These are phyloP conservation scores for Microtus pennsylvanicus DNA, from an alignment of 2,113 vertebrate species.

Conservation along the genomic window DNA sequence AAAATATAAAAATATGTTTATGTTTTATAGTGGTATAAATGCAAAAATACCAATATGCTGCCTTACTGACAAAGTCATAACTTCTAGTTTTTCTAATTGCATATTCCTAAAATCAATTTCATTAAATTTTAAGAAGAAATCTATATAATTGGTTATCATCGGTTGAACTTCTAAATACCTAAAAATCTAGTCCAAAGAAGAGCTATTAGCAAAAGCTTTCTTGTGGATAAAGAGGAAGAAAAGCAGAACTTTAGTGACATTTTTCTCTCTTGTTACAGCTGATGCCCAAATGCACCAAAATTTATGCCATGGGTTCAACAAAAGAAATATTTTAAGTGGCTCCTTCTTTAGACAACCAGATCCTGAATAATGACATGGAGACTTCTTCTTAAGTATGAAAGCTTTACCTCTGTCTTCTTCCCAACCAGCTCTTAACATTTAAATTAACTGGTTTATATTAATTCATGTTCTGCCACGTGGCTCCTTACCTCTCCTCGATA, in stretches of 20 bases:
- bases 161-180: slow-evolving; percentile 58
- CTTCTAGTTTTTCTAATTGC: slow-evolving; percentile 22
- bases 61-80: slow-evolving; percentile 29
- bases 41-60: slow-evolving; percentile 38
- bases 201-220: not conserved
- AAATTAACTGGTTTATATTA: not conserved
- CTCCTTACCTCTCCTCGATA: not conserved
- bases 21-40: not conserved
- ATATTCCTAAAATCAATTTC: slow-evolving; percentile 26
- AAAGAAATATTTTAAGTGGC: not conserved
- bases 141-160: slow-evolving; percentile 55
- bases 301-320: not conserved
- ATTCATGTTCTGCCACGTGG: not conserved
- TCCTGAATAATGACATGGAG: not conserved
- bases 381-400: not conserved
- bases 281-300: slow-evolving; percentile 30
- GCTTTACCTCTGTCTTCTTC: not conserved
- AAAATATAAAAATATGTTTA: slow-evolving; percentile 45
- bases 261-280: not conserved
- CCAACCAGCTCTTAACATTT: not conserved
- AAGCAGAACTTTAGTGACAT: not conserved
- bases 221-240: not conserved
- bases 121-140: slow-evolving; percentile 58
- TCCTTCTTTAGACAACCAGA: not conserved
- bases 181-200: slow-evolving; percentile 62